phyloP scores from a whole-genome alignment of 2,113 vertebrate genomes.

The Sebastes schlegelii region DNA sequence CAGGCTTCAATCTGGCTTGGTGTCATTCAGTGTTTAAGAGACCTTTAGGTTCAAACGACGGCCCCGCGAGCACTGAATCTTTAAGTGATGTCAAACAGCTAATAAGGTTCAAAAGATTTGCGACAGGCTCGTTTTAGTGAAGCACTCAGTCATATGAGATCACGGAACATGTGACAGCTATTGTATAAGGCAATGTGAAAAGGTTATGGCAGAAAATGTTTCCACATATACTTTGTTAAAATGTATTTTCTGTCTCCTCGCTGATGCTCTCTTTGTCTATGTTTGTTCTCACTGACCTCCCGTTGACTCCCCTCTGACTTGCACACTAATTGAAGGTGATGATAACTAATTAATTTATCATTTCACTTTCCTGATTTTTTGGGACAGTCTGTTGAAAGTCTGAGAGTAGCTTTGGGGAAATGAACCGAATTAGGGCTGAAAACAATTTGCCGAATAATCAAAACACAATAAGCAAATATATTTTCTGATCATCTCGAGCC shows the following conservation, averaged over 20 bases:
- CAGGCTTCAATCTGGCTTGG: slow-evolving; percentile 7
- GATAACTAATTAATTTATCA: too few relatives aligned
- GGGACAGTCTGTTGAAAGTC: neutral
- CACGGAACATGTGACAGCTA: neutral
- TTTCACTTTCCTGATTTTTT: neutral
- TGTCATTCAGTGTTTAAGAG: neutral
- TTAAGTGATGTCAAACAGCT: slow-evolving; percentile 21
- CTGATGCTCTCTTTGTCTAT: neutral
- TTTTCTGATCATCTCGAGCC: neutral
- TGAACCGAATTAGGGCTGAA: neutral
- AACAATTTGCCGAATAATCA: neutral
- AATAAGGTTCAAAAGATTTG: slow-evolving; percentile 21
- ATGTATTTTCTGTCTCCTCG: neutral
- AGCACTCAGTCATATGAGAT: neutral
- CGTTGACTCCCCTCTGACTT: neutral
- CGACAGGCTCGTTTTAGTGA: neutral
- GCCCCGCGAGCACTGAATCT: slow-evolving; percentile 8
- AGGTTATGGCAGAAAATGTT: neutral
- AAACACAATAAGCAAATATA: neutral
- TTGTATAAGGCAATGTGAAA: neutral
- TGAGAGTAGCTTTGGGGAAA: neutral
- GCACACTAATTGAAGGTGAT: too few relatives aligned
- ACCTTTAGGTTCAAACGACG: slow-evolving; percentile 23
- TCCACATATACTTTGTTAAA: neutral
- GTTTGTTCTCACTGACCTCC: neutral